Conservation (phyloP, 1,140 invertebrate genomes). For the Trinorchestia longiramus region DNA sequence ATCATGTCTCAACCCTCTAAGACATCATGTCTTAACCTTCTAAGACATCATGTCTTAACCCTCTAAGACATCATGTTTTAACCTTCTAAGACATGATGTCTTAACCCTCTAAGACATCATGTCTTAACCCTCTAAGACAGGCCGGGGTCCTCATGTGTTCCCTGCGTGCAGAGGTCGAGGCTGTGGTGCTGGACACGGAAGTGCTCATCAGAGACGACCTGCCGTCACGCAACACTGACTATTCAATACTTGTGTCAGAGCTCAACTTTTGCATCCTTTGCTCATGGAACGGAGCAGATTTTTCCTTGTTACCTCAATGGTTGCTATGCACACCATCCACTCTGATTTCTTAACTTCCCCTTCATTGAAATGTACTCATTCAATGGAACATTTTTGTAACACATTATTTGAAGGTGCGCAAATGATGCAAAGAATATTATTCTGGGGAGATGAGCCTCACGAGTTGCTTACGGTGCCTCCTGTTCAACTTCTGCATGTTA, state of each 20-base stretch:
- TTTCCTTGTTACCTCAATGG: neutral
- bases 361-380: neutral
- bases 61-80: no score
- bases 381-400: neutral
- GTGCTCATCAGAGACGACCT: neutral
- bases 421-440: neutral
- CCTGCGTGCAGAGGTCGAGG: no score
- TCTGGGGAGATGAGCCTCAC: neutral
- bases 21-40: no score
- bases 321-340: neutral
- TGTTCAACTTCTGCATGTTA: neutral
- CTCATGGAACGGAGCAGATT: neutral
- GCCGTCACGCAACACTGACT: neutral
- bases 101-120: no score
- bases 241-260: neutral
- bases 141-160: no score
- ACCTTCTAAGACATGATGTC: no score
- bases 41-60: no score
- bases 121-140: no score
- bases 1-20: no score
- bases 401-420: neutral
- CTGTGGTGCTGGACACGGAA: neutral
- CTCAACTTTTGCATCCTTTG: neutral
- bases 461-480: neutral
- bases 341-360: neutral